Evolutionary conservation across 2,888 invertebrate genomes (phyloP), one percentile per base, ranked within the genome.

Genomic region (Calephelis perditalis): DNA sequence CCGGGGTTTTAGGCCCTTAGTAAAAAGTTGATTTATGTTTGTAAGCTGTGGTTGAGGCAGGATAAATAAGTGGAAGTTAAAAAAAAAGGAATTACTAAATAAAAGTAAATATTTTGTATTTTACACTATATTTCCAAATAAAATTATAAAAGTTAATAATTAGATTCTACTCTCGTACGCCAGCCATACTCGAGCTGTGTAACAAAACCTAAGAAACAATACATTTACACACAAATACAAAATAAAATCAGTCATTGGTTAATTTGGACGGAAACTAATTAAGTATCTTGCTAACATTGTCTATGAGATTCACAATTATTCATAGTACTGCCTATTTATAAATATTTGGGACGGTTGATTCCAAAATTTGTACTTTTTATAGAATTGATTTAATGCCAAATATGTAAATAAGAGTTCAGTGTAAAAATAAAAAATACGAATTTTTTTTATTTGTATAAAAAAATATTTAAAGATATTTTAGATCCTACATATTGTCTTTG

Each of bases 231-330:
- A 78, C 72, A 76, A 77, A 70, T 37, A 54, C 37, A 59, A 82
- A 75, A 73, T 78, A 75, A 81, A 78, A 78, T 86, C 86, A 87
- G 88, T 87, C 86, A 84, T 84, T 85, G 78, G 79, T 84, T 81
- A 86, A 75, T 80, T 88, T 89, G 89, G 89, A 89, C 89, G 89
- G 89, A 89, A 81, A 86, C 82, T 87, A 88, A 78, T 78, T 87
- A 89, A 86, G 88, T 88, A 86, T 82, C 79, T 68, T 75, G 76
- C 77, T 79, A 73, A 78, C 69, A 73, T 68, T 67, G 64, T 71
- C 66, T 69, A 74, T 73, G 81, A 84, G 76, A 81, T 81, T 84
- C 76, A 66, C 72, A 73, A 67, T 67, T 63, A 65, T 62, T 26
- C 26, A 65, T 66, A 58, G 58, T 66, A 62, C 63, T 63, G 67